A percentile compares a stretch with the other conserved stretches of the same genome.
Evolutionary conservation across 1,140 invertebrate species (phyloP).

Genomic region (Panonychus citri): DNA sequence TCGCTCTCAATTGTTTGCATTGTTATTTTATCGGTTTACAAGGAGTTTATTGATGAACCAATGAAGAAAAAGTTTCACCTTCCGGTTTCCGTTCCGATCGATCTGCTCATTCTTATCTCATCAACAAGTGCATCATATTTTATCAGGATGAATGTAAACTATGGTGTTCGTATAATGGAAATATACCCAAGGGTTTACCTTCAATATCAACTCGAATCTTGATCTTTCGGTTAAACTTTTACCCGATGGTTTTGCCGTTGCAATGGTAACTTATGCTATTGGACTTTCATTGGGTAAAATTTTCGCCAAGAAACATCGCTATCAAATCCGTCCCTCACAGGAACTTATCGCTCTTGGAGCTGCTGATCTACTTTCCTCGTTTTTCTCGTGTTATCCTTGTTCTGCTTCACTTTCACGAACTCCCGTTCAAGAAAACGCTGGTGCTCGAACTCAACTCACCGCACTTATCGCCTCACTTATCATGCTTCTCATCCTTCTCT

Average conservation of each 20-base stretch:
- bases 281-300: slow-evolving; percentile 79
- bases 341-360: slow-evolving; percentile 30
- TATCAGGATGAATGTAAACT: slow-evolving; percentile 4
- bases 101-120: slow-evolving; percentile 10
- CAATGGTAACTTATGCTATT: slow-evolving; percentile 69
- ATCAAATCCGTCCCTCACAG: slow-evolving; percentile 69
- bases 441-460: slow-evolving; percentile 19
- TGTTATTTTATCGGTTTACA: slow-evolving; percentile 20
- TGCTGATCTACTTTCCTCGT: slow-evolving; percentile 31
- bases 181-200: slow-evolving; percentile 21
- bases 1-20: slow-evolving; percentile 20
- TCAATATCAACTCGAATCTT: slow-evolving; percentile 22
- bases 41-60: slow-evolving; percentile 16
- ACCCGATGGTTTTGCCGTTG: slow-evolving; percentile 23
- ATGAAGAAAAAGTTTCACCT: slow-evolving; percentile 8
- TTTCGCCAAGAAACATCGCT: slow-evolving; percentile 62
- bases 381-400: slow-evolving; percentile 60
- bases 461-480: slow-evolving; percentile 26
- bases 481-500: slow-evolving; percentile 28
- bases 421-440: slow-evolving; percentile 12
- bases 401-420: slow-evolving; percentile 57
- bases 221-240: slow-evolving; percentile 14
- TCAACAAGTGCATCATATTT: background rate
- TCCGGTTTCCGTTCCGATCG: slow-evolving; percentile 11
- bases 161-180: slow-evolving; percentile 5